phyloP scores from a whole-genome alignment of 2,797 vertebrate species.

The Chloroceryle inda region DNA sequence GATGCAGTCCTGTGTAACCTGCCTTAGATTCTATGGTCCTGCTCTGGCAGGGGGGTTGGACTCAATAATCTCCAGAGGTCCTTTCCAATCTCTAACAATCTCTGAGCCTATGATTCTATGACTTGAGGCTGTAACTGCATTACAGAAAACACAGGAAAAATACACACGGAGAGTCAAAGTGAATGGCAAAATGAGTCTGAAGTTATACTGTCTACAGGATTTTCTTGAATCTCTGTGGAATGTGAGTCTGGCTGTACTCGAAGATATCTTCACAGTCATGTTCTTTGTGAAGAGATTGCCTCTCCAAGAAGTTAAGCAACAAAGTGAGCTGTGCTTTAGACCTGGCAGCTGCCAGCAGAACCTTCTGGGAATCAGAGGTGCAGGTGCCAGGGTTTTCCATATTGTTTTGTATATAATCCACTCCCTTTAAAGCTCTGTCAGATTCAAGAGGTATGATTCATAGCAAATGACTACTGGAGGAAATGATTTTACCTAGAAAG shows the following conservation, averaged over 20 bases:
- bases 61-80: too few species aligned
- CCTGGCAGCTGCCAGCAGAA: too few species aligned
- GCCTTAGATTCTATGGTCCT: too few species aligned
- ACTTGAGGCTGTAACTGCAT: neutral
- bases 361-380: neutral
- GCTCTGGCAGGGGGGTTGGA: too few species aligned
- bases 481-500: neutral
- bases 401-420: neutral
- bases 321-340: neutral
- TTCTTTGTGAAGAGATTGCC: neutral
- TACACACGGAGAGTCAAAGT: neutral
- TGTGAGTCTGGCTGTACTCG: neutral
- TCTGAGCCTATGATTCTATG: too few species aligned
- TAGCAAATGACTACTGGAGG: neutral
- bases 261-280: neutral
- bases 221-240: neutral
- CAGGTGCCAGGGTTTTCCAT: neutral
- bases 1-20: too few species aligned
- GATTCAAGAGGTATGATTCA: neutral
- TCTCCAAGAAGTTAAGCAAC: neutral
- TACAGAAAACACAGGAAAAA: neutral
- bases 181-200: neutral
- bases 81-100: too few species aligned
- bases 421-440: rapidly evolving
- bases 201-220: neutral